phyloP scores from a whole-genome alignment of 2,113 vertebrate genomes.

The Gila orcuttii region DNA sequence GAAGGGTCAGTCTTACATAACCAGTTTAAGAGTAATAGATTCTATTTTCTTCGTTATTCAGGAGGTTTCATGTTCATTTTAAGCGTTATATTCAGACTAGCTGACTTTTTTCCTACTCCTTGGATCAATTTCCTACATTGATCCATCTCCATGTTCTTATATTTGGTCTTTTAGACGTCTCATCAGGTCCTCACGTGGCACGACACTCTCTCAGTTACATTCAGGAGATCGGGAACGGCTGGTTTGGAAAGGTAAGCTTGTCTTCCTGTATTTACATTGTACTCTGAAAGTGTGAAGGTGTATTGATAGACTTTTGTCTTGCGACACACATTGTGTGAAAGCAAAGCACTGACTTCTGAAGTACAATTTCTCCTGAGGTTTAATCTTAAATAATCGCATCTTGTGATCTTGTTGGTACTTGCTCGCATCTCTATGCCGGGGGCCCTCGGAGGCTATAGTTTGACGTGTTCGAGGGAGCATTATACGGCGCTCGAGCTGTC shows the following conservation, averaged over 20 bases:
- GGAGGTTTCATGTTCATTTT: neutral
- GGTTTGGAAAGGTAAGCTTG: slow-evolving; percentile 92
- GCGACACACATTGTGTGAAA: neutral
- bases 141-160: slow-evolving; percentile 18
- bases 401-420: slow-evolving; percentile 15
- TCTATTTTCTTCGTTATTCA: neutral
- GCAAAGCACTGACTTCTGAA: slow-evolving; percentile 19
- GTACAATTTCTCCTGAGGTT: slow-evolving; percentile 11
- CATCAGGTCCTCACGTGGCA: slow-evolving; percentile 82
- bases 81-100: neutral
- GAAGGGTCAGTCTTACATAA: neutral
- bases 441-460: neutral
- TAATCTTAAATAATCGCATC: slow-evolving; percentile 24
- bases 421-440: neutral
- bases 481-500: slow-evolving; percentile 21
- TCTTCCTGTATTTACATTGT: slow-evolving; percentile 25
- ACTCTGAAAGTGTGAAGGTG: neutral
- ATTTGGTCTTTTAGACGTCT: slow-evolving; percentile 80
- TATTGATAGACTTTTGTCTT: slow-evolving; percentile 8
- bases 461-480: slow-evolving; percentile 11
- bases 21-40: neutral
- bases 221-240: slow-evolving; percentile 95
- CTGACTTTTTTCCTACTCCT: neutral
- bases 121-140: neutral
- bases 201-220: slow-evolving; percentile 96